phyloP scores from a whole-genome alignment of 2,888 invertebrate genomes.

The Phalera bucephala region DNA sequence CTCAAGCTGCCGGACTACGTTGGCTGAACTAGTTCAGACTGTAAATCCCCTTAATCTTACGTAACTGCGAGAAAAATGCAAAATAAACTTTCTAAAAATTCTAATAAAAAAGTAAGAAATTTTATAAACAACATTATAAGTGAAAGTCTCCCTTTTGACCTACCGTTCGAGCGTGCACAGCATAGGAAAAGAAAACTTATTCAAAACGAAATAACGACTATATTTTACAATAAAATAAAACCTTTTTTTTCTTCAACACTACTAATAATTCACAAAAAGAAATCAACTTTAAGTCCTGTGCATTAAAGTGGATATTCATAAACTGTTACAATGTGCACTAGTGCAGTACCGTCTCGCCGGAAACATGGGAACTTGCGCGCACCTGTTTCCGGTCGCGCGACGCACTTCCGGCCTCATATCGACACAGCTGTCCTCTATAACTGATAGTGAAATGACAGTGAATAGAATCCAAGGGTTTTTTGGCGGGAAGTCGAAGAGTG shows the following conservation, averaged over 20 bases:
- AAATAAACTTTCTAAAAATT: neutral
- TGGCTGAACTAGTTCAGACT: too few relatives aligned
- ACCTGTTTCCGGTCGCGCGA: conserved; percentile 58
- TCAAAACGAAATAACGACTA: too few relatives aligned
- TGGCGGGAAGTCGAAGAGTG: too few relatives aligned
- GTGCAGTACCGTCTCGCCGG: conserved; percentile 23
- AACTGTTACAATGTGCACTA: conserved; percentile 13
- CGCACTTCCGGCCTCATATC: conserved; percentile 36
- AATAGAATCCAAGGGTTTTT: too few relatives aligned
- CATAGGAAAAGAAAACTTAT: conserved; percentile 8
- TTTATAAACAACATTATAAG: too few relatives aligned
- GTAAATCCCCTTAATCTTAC: too few relatives aligned
- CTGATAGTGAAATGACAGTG: too few relatives aligned
- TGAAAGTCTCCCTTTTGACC: conserved; percentile 34
- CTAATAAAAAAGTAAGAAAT: too few relatives aligned
- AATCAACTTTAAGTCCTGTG: neutral
- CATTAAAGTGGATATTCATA: neutral
- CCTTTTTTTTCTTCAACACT: neutral
- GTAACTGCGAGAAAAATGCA: too few relatives aligned
- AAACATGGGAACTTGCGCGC: conserved; percentile 41
- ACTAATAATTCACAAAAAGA: too few relatives aligned
- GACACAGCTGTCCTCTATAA: conserved; percentile 19
- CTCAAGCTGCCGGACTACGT: too few relatives aligned
- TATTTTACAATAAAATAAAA: neutral
- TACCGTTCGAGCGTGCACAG: conserved; percentile 2